A percentile compares a stretch with the other conserved stretches of the same genome.
Evolutionary conservation across 1,140 invertebrate genomes (phyloP).

Genomic region (Drosophila kanapiae): DNA sequence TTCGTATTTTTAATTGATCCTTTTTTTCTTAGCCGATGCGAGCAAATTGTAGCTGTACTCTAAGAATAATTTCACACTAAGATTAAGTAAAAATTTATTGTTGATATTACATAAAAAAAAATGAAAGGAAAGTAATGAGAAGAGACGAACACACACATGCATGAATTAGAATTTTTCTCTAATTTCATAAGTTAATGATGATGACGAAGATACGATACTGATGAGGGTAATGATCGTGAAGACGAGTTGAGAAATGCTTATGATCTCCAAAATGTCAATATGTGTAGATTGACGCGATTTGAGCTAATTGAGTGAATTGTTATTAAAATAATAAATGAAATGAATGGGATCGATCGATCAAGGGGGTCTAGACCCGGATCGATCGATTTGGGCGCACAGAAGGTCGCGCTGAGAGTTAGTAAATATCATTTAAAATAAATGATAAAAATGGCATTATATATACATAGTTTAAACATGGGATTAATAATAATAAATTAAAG

Average conservation of each 20-base stretch:
- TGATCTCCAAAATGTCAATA: constrained; percentile 77
- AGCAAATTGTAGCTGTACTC: constrained; percentile 80
- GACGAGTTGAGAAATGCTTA: constrained; percentile 68
- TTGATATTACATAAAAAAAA: constrained; percentile 76
- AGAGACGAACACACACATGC: constrained; percentile 19
- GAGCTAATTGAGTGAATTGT: constrained; percentile 83
- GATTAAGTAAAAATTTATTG: constrained; percentile 81
- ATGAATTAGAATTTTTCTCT: constrained; percentile 83
- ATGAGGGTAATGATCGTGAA: constrained; percentile 44
- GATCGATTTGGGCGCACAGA: constrained; percentile 54
- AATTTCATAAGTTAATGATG: constrained; percentile 71
- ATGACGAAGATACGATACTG: constrained; percentile 37
- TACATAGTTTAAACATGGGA: constrained; percentile 82
- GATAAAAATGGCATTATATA: constrained; percentile 78
- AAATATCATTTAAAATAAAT: constrained; percentile 81
- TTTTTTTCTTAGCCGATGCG: constrained; percentile 75
- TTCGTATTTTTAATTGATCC: constrained; percentile 49
- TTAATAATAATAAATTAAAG: constrained; percentile 74
- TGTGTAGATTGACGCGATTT: constrained; percentile 77
- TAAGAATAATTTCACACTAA: constrained; percentile 79
- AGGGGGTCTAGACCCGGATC: not conserved
- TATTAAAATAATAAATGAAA: constrained; percentile 80
- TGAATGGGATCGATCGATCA: constrained; percentile 54
- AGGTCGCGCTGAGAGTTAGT: constrained; percentile 66
- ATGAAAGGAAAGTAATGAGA: constrained; percentile 27